Conservation (phyloP, 2,113 vertebrate species). For the Percopsis transmontana region DNA sequence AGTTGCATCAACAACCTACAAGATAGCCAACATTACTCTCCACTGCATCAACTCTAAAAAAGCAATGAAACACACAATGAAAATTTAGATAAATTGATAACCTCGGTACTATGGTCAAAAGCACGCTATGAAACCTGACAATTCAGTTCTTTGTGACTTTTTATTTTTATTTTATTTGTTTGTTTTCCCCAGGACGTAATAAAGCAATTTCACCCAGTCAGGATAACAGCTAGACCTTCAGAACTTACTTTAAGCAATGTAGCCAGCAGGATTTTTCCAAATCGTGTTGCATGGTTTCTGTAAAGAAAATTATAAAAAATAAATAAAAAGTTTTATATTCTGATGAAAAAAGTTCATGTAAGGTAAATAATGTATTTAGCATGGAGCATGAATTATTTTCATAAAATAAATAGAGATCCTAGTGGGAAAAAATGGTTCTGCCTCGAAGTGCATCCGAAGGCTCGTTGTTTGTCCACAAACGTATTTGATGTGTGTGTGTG, state of each 20-base stretch:
- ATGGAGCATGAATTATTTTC: conserved; percentile 98
- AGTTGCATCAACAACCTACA: too few relatives aligned
- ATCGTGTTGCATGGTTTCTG: conserved; percentile 88
- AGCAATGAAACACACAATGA: too few relatives aligned
- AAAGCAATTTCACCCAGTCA: conserved; percentile 79
- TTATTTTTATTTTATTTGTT: conserved; percentile 26
- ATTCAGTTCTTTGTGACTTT: conserved; percentile 70
- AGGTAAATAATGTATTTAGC: conserved; percentile 97
- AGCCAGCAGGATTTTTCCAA: conserved; percentile 87
- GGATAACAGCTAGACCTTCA: conserved; percentile 73
- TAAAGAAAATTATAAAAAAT: conserved; percentile 76
- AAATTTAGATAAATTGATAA: too few relatives aligned
- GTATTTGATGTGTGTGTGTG: conserved; percentile 68
- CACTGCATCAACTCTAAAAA: too few relatives aligned
- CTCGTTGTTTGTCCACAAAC: conserved; percentile 78
- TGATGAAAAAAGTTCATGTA: conserved; percentile 83
- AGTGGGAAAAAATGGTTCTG: conserved; percentile 83
- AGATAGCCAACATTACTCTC: too few relatives aligned
- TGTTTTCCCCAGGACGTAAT: conserved; percentile 75
- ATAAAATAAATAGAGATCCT: conserved; percentile 89
- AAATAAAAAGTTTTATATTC: conserved; percentile 74
- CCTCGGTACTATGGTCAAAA: too few relatives aligned
- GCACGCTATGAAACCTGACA: conserved; percentile 82
- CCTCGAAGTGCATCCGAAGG: conserved; percentile 90
- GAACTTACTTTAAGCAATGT: conserved; percentile 81